Conservation (phyloP, 2,113 vertebrate genomes). For the Oncorhynchus masou region DNA sequence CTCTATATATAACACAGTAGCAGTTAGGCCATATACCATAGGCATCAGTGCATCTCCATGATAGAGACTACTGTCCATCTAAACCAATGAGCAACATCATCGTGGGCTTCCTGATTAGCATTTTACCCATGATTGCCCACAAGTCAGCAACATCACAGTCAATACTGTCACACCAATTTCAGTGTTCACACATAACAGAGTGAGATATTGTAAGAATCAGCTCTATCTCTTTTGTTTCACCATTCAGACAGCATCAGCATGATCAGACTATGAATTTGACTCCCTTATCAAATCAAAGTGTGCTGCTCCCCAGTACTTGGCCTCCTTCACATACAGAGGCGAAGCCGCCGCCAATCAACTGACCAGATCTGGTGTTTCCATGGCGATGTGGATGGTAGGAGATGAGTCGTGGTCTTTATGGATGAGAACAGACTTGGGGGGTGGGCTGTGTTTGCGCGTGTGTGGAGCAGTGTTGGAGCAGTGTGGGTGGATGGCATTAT, state of each 20-base stretch:
- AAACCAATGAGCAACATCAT: background rate
- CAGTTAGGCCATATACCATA: no score
- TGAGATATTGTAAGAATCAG: background rate
- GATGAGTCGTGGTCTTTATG: constrained; percentile 39
- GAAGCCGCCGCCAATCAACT: constrained; percentile 35
- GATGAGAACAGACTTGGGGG: constrained; percentile 25
- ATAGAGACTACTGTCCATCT: constrained; percentile 2
- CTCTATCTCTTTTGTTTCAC: background rate
- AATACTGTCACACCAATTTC: background rate
- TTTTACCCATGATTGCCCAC: background rate
- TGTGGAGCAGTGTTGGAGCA: constrained; percentile 42
- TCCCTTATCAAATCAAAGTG: constrained; percentile 21
- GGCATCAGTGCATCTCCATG: no score
- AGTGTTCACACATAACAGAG: background rate
- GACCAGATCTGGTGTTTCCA: constrained; percentile 59
- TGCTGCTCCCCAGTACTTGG: constrained; percentile 8
- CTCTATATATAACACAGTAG: background rate
- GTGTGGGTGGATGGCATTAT: background rate
- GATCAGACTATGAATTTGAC: constrained; percentile 3
- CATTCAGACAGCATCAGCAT: background rate
- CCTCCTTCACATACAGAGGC: constrained; percentile 11
- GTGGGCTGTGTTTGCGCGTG: constrained; percentile 45
- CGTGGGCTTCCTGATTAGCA: background rate
- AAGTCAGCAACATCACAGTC: background rate
- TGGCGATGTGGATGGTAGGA: constrained; percentile 51